Conservation (phyloP, 2,113 vertebrate species). For the Protomyctophum bolini region DNA sequence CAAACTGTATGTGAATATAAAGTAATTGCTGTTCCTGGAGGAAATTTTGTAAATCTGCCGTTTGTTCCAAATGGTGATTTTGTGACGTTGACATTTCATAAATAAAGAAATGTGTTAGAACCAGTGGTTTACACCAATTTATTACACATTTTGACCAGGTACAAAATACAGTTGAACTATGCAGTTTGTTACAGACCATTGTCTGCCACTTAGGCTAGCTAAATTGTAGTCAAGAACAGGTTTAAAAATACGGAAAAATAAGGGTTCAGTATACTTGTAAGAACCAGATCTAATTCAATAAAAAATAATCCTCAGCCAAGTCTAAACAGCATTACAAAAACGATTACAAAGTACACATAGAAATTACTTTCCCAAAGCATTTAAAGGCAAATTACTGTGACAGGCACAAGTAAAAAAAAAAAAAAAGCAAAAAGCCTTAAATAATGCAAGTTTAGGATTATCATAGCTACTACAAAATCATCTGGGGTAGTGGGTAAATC, state of each 20-base stretch:
- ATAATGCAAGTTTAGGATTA: constrained; percentile 56
- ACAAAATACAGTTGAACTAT: constrained; percentile 83
- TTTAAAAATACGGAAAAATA: constrained; percentile 82
- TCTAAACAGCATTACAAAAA: constrained; percentile 81
- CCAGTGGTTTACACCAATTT: constrained; percentile 75
- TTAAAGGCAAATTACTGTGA: constrained; percentile 77
- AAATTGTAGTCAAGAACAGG: constrained; percentile 77
- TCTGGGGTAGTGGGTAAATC: background rate
- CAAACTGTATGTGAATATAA: constrained; percentile 20
- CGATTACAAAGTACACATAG: constrained; percentile 75
- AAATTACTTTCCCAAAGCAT: constrained; percentile 71
- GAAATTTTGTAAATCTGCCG: constrained; percentile 54
- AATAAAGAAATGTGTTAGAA: constrained; percentile 49
- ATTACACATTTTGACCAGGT: constrained; percentile 81
- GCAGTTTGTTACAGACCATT: constrained; percentile 76
- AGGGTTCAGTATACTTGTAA: constrained; percentile 78
- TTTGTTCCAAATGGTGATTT: constrained; percentile 52
- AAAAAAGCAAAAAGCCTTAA: constrained; percentile 64
- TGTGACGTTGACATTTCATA: constrained; percentile 62
- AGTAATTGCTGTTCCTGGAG: background rate
- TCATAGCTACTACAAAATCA: constrained; percentile 59
- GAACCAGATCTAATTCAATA: constrained; percentile 77
- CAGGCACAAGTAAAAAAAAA: constrained; percentile 63
- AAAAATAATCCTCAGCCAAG: constrained; percentile 76
- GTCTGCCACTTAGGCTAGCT: constrained; percentile 67